Base-by-base conservation (phyloP, 2,113 vertebrate genomes). In the Brachypteracias leptosomus region DNA sequence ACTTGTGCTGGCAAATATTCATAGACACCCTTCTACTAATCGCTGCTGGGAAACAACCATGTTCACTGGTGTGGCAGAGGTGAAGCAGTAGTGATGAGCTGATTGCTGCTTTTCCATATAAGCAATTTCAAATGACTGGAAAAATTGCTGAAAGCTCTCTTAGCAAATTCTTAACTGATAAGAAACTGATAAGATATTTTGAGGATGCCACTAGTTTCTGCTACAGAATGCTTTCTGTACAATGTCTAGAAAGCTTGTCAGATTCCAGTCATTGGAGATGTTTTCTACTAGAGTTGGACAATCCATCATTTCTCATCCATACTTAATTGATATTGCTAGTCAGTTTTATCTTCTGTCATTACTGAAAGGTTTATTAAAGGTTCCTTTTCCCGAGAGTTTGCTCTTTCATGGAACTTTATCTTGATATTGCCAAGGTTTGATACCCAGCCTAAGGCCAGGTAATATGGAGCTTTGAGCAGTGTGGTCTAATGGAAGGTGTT, bases 311-410 rank as follows among this genome's bases (percentile, higher is more conserved):
- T 70, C 24, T 75, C 4, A 6, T 55, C 17, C 24, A 14, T 21
- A 7, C 16, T 13, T 80, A n/a, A 79, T 28, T 58, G 21, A 54
- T 58, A 6, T 20, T 61, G 16, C 5, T 76, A 26, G 28, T 67
- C 2, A 3, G 5, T 51, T 94, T 89, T 35, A 8, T 31, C 72
- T 88, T 66, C 40, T 68, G 38, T 82, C 25, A 12, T 24, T 4
- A 3, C 8, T 59, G 36, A 55, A 71, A 79, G n/a, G 55, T 44
- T 67, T 14, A 68, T 83, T 42, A 46, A 63, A 0, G 0, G 40
- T 52, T 16, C 11, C 44, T 82, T 81, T 78, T 0, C 0, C 59
- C 6, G 35, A 26, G 38, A 46, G 1, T 13, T 52, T 13, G 5
- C 9, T 67, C 31, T 78, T 73, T 70, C 11, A 16, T 80, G 22